Evolutionary conservation across 2,888 invertebrate species (phyloP).

Genomic region (Nemoura dubitans): DNA sequence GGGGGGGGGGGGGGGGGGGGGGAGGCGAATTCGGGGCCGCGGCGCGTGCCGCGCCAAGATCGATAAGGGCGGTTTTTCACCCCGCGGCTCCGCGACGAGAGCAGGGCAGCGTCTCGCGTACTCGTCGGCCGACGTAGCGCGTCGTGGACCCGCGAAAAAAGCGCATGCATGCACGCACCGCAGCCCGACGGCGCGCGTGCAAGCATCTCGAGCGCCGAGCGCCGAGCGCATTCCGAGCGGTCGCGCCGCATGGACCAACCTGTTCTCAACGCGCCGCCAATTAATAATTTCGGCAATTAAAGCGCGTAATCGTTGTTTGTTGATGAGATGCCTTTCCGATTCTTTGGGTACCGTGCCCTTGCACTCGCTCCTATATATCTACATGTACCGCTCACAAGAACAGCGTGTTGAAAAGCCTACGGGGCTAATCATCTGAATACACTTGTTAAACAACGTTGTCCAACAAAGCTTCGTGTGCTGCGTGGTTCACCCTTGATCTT

Average conservation of each 20-base stretch:
- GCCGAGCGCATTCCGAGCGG: background rate
- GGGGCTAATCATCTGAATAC: no score
- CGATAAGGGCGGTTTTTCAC: constrained; percentile 12
- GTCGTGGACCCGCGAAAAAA: no score
- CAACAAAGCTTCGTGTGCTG: no score
- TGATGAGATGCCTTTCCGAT: background rate
- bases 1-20: background rate
- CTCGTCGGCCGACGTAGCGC: no score
- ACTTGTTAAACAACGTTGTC: no score
- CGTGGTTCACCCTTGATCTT: no score
- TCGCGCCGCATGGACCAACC: background rate
- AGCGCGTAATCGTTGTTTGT: background rate
- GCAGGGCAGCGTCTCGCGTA: background rate
- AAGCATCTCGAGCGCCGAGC: background rate
- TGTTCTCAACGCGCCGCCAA: background rate
- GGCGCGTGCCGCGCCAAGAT: background rate
- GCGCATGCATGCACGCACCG: background rate
- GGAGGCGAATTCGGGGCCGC: background rate
- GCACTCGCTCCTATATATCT: no score
- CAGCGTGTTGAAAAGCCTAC: no score
- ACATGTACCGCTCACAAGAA: no score
- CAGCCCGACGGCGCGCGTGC: background rate
- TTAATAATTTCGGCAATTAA: background rate
- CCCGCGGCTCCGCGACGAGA: background rate
- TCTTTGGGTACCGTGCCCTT: background rate